Conservation (phyloP, 1,140 invertebrate species). For the Drosophila sechellia region DNA sequence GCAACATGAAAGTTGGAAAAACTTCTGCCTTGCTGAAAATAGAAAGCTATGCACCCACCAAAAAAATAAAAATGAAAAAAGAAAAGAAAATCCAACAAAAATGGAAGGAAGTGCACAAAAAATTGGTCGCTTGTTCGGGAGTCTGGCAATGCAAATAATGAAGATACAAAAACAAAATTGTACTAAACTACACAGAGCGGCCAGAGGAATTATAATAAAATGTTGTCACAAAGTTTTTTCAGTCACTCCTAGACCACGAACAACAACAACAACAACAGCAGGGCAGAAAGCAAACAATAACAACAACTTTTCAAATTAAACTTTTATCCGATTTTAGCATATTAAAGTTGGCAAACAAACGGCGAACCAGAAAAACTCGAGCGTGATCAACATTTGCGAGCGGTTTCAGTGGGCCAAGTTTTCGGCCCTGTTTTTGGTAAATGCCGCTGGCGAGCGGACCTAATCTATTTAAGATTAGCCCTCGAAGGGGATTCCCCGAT, state of each 20-base stretch:
- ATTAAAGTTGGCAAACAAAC: conserved; percentile 71
- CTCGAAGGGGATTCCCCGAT: conserved; percentile 9
- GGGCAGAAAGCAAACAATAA: conserved; percentile 63
- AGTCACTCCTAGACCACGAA: conserved; percentile 29
- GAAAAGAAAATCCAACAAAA: neutral
- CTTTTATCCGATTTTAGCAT: conserved; percentile 77
- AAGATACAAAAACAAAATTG: conserved; percentile 76
- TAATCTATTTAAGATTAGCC: conserved; percentile 48
- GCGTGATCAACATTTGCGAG: conserved; percentile 50
- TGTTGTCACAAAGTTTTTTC: conserved; percentile 78
- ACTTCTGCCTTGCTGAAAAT: conserved; percentile 60
- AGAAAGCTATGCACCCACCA: conserved; percentile 47
- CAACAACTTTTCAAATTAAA: conserved; percentile 82
- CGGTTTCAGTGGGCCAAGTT: conserved; percentile 14
- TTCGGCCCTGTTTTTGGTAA: neutral
- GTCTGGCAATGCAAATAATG: conserved; percentile 75
- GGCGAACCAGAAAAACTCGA: conserved; percentile 40
- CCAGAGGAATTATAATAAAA: conserved; percentile 80
- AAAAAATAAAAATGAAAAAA: conserved; percentile 6
- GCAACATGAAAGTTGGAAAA: conserved; percentile 73
- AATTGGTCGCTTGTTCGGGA: conserved; percentile 10
- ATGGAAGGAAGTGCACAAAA: conserved; percentile 9
- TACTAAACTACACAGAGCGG: conserved; percentile 61
- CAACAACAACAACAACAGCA: conserved; percentile 22
- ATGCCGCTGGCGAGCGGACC: conserved; percentile 1